These are phyloP conservation scores for Ylistrum balloti DNA, from an alignment of 1,140 invertebrate species.

Conservation along the genomic window DNA sequence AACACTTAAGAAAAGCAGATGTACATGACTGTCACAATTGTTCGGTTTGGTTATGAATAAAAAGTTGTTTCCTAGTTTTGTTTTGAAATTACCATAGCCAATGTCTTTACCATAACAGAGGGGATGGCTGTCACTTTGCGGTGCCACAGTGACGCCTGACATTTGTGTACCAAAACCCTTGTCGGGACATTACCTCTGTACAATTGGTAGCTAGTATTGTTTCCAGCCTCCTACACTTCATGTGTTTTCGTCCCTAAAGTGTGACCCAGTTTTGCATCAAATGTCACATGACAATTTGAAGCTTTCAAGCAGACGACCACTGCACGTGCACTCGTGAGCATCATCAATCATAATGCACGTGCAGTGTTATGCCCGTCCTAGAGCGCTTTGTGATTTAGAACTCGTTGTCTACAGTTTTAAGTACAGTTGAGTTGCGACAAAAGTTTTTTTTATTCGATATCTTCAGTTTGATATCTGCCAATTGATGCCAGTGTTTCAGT, in stretches of 20 bases:
- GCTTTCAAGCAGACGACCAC: slow-evolving; percentile 30
- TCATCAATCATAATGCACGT: slow-evolving; percentile 25
- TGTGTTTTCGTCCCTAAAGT: slow-evolving; percentile 4
- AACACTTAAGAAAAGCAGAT: no score
- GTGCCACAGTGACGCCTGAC: neutral
- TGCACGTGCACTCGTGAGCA: slow-evolving; percentile 24
- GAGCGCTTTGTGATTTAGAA: slow-evolving; percentile 21
- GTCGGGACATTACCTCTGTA: neutral
- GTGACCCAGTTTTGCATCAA: neutral
- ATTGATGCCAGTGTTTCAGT: neutral
- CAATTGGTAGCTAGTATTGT: neutral
- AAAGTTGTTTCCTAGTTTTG: no score
- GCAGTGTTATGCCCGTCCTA: neutral
- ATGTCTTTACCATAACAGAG: no score
- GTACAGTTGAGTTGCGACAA: slow-evolving; percentile 38
- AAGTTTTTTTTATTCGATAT: neutral
- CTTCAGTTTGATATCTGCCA: neutral
- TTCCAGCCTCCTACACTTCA: neutral
- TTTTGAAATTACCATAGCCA: no score
- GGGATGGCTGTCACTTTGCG: neutral
- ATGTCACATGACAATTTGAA: neutral
- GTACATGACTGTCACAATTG: no score
- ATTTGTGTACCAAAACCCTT: slow-evolving; percentile 1
- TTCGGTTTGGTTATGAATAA: no score
- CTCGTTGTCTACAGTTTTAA: slow-evolving; percentile 38